Evolutionary conservation across 37 sponge, comb jelly and placozoan species (phyloP).

Genomic region (Sycon ciliatum): DNA sequence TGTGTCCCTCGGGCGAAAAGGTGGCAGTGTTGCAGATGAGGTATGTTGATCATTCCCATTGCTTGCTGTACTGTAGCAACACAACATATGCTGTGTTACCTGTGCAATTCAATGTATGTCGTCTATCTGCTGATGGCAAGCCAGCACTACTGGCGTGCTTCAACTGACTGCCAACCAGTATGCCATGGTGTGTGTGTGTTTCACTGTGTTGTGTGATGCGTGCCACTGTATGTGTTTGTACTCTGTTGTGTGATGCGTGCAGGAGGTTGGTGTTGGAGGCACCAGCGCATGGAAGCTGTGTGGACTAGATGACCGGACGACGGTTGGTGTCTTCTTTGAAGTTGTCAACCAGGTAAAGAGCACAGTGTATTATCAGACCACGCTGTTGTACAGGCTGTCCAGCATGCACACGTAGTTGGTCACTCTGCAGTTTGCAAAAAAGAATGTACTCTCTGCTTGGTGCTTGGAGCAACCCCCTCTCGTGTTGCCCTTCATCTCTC

Average conservation of each 20-base stretch:
- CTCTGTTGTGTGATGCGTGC: background rate
- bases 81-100: too few relatives aligned
- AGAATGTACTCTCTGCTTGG: too few relatives aligned
- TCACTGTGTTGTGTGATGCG: too few relatives aligned
- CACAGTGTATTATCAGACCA: background rate
- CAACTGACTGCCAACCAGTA: too few relatives aligned
- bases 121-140: too few relatives aligned
- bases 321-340: slow-evolving; percentile 74
- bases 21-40: slow-evolving; percentile 70
- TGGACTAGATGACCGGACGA: slow-evolving; percentile 68
- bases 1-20: slow-evolving; percentile 65
- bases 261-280: slow-evolving; percentile 94
- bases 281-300: slow-evolving; percentile 87
- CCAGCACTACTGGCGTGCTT: too few relatives aligned
- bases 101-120: too few relatives aligned
- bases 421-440: too few relatives aligned
- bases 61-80: background rate
- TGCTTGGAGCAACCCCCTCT: background rate
- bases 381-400: slow-evolving; percentile 1
- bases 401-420: background rate
- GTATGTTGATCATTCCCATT: slow-evolving; percentile 34
- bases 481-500: background rate
- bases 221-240: background rate
- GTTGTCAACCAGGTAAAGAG: slow-evolving; percentile 71
- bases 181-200: too few relatives aligned